A percentile compares a stretch with the other conserved stretches of the same genome.
Conservation (phyloP, 2,888 invertebrate species). For the Gymnosoma rotundatum region DNA sequence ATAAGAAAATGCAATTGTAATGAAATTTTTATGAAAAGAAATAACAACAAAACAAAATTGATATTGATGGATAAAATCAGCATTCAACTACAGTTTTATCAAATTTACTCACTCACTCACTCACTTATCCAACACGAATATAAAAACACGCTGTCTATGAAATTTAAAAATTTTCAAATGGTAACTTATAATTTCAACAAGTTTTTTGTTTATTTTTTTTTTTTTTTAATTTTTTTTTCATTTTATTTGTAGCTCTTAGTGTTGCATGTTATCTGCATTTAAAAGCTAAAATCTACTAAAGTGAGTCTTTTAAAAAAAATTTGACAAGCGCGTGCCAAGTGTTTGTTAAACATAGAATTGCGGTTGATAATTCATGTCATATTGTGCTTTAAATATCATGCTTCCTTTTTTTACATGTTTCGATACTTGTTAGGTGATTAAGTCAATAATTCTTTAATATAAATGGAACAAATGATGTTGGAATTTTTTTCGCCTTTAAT, state of each 20-base stretch:
- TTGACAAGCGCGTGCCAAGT: neutral
- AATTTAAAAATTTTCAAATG: neutral
- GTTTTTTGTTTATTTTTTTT: neutral
- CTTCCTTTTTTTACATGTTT: no score
- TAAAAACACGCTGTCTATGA: neutral
- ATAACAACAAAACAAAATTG: constrained; percentile 30
- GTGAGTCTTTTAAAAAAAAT: neutral
- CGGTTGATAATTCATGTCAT: neutral
- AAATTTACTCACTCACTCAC: constrained; percentile 38
- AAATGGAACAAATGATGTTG: no score
- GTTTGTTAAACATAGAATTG: neutral
- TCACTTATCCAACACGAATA: constrained; percentile 21
- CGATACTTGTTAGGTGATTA: no score
- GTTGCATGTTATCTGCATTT: constrained; percentile 26
- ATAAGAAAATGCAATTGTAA: constrained; percentile 12
- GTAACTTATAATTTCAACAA: constrained; percentile 26
- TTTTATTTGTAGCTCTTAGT: neutral
- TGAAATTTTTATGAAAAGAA: constrained; percentile 20
- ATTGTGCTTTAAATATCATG: no score
- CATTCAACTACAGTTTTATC: constrained; percentile 49
- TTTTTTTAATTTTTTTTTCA: neutral
- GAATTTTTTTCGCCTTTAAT: no score
- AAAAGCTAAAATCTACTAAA: neutral
- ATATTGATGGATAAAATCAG: constrained; percentile 47
- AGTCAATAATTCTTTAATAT: no score